phyloP scores from a whole-genome alignment of 2,113 vertebrate species.

The Anarrhichthys ocellatus region DNA sequence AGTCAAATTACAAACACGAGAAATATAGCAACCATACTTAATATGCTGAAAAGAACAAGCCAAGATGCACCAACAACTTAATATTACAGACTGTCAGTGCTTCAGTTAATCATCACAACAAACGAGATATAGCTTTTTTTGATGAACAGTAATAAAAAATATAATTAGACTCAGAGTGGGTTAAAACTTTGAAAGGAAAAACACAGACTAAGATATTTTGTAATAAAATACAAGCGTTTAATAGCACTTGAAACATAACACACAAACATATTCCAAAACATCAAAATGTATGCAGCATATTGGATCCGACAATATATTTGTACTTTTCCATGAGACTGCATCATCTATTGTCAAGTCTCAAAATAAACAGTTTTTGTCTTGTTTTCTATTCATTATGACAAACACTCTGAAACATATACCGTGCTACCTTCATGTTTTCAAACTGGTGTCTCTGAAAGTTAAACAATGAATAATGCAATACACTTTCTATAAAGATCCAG shows the following conservation, averaged over 20 bases:
- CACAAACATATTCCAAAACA: neutral
- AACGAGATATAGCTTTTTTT: neutral
- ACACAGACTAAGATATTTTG: neutral
- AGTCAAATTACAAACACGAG: slow-evolving; percentile 48
- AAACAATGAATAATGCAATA: no score
- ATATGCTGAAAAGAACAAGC: slow-evolving; percentile 45
- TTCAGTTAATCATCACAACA: slow-evolving; percentile 11
- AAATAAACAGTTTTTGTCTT: neutral
- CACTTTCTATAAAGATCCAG: neutral
- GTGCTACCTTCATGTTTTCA: neutral
- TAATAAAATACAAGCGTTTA: neutral
- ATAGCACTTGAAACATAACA: neutral
- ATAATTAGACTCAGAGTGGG: neutral
- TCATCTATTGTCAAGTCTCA: neutral
- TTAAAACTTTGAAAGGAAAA: neutral
- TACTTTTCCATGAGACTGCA: neutral
- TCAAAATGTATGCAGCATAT: neutral
- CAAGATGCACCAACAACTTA: slow-evolving; percentile 22
- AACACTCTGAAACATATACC: neutral
- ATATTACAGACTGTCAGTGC: slow-evolving; percentile 24
- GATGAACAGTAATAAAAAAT: slow-evolving; percentile 21
- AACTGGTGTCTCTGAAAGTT: neutral
- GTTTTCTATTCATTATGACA: neutral
- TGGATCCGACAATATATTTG: neutral
- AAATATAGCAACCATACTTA: slow-evolving; percentile 72